Evolutionary conservation across 2,113 vertebrate species (phyloP).

Genomic region (Anser brachyrhynchus): DNA sequence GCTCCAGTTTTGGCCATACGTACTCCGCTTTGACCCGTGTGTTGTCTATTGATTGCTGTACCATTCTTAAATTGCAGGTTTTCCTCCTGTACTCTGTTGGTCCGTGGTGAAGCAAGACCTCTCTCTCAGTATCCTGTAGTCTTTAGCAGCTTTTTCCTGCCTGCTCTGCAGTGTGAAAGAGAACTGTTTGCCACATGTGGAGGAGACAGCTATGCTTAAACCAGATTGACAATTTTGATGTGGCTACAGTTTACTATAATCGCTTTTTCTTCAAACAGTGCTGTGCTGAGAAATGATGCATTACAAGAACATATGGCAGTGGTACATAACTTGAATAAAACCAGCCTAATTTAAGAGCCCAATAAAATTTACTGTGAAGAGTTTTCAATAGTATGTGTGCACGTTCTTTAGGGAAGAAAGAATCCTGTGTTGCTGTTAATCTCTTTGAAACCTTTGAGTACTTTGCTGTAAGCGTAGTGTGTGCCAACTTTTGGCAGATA

Average conservation of each 20-base stretch:
- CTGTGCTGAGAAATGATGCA: neutral
- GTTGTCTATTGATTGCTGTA: neutral
- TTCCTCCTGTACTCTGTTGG: neutral
- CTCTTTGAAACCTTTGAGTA: slow-evolving; percentile 16
- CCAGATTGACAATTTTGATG: neutral
- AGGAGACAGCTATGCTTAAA: neutral
- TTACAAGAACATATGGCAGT: neutral
- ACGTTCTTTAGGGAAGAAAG: neutral
- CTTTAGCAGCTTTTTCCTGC: neutral
- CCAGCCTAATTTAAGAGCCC: neutral
- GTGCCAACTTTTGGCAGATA: slow-evolving; percentile 41
- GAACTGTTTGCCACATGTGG: neutral
- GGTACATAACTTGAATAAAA: neutral
- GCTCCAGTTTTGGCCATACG: neutral
- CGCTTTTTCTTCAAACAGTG: neutral
- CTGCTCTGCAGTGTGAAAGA: neutral
- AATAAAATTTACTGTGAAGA: slow-evolving; percentile 6
- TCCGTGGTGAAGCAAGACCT: neutral
- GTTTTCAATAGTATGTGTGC: neutral
- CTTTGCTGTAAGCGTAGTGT: neutral
- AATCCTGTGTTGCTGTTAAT: neutral
- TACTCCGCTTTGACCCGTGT: neutral
- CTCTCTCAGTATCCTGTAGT: neutral
- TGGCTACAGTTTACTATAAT: neutral
- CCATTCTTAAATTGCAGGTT: neutral